These are phyloP conservation scores for Pontoporia blainvillei DNA, from an alignment of 2,113 vertebrate species.

Conservation along the genomic window DNA sequence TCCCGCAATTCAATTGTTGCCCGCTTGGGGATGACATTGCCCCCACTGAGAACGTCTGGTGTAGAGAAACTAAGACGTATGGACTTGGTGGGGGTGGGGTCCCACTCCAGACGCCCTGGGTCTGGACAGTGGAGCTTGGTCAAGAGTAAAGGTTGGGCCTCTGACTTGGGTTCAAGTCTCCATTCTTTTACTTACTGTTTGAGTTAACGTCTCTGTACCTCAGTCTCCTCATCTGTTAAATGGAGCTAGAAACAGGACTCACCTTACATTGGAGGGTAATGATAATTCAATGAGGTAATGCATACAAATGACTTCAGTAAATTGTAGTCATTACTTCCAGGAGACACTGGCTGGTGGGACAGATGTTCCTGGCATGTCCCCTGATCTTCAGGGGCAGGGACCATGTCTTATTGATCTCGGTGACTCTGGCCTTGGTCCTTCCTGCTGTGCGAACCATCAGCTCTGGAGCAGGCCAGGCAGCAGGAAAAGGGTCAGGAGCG, in stretches of 20 bases:
- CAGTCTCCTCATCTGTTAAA: not conserved
- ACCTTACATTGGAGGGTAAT: fast-evolving
- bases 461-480: not conserved
- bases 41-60: not conserved
- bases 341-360: not conserved
- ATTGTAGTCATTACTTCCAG: not conserved
- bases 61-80: not conserved
- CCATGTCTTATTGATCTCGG: fast-evolving
- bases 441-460: not conserved
- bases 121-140: not conserved
- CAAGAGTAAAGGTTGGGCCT: not conserved
- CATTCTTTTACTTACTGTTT: not conserved
- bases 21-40: fast-evolving
- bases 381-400: fast-evolving
- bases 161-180: not conserved
- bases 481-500: not conserved
- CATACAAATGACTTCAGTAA: not conserved
- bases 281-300: not conserved
- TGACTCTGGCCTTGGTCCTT: not conserved
- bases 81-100: not conserved
- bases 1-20: not conserved
- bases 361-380: not conserved
- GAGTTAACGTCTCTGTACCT: not conserved
- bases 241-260: not conserved
- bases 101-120: not conserved